These are phyloP conservation scores for Sebastes melanostomus DNA, from an alignment of 2,797 vertebrate species.

Conservation along the genomic window DNA sequence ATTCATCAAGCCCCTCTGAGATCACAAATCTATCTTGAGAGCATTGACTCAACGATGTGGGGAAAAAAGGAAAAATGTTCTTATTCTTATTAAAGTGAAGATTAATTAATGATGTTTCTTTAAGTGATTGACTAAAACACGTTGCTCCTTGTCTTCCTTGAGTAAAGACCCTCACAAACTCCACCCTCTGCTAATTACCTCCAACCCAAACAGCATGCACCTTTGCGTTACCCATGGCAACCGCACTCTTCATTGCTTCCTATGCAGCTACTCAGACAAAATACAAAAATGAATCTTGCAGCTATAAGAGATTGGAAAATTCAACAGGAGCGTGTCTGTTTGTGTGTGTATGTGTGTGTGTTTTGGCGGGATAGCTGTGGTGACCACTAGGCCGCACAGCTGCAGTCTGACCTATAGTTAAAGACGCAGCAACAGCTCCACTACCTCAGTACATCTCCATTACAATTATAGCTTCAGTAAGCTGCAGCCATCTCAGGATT, in stretches of 20 bases:
- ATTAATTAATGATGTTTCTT: not conserved
- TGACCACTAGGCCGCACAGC: constrained; percentile 4
- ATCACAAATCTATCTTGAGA: not conserved
- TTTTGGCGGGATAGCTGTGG: not conserved
- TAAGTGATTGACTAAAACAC: not conserved
- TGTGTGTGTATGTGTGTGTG: not conserved
- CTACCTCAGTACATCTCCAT: constrained; percentile 7
- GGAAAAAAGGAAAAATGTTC: not conserved
- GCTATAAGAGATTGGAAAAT: not conserved
- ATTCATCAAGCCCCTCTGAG: not conserved
- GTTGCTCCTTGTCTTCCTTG: not conserved
- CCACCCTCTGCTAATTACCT: constrained; percentile 11
- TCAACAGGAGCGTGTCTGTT: not conserved
- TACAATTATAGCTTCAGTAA: constrained; percentile 26
- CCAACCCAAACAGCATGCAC: constrained; percentile 25
- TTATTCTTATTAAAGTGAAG: not conserved
- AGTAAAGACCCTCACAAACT: constrained; percentile 1
- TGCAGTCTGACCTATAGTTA: constrained; percentile 8
- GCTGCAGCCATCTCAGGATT: constrained; percentile 16
- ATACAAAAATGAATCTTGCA: constrained; percentile 13
- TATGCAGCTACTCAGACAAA: constrained; percentile 7
- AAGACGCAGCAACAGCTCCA: constrained; percentile 10
- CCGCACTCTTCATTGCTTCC: constrained; percentile 14
- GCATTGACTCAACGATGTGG: not conserved
- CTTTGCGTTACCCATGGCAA: constrained; percentile 47